Evolutionary conservation across 2,113 vertebrate species (phyloP).

Genomic region (Dendropsophus ebraccatus): DNA sequence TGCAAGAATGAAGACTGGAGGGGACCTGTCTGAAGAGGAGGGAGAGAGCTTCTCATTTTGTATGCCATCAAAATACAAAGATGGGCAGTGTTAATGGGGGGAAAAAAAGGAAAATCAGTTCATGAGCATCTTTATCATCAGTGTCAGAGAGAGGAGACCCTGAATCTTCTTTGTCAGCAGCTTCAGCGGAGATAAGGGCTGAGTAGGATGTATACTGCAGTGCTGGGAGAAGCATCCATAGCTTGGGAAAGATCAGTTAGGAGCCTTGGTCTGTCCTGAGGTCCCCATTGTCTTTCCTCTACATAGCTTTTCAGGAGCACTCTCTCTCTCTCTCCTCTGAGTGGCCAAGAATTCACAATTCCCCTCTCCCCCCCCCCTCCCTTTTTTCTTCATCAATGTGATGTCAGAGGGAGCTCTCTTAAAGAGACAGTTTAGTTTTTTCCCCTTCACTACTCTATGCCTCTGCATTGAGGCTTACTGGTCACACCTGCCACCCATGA

Average conservation of each 20-base stretch:
- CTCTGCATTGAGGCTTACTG: constrained; percentile 46
- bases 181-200: background rate
- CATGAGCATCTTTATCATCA: constrained; percentile 5
- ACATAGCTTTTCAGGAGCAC: constrained; percentile 59
- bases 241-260: constrained; percentile 35
- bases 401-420: constrained; percentile 60
- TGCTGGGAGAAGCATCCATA: constrained; percentile 37
- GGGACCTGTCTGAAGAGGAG: constrained; percentile 43
- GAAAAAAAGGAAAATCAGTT: constrained; percentile 4
- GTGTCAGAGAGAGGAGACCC: background rate
- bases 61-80: constrained; percentile 44
- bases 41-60: constrained; percentile 42
- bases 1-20: constrained; percentile 30
- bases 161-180: constrained; percentile 26
- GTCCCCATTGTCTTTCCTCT: constrained; percentile 58
- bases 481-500: constrained; percentile 50
- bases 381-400: constrained; percentile 54
- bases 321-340: constrained; percentile 45
- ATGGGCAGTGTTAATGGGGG: background rate
- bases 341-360: constrained; percentile 60
- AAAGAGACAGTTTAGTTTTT: constrained; percentile 47
- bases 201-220: constrained; percentile 34
- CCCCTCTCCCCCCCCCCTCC: constrained; percentile 45
- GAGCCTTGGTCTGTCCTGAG: constrained; percentile 57
- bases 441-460: constrained; percentile 32